phyloP scores from a whole-genome alignment of 1,140 invertebrate genomes.

The Helicoverpa zea region DNA sequence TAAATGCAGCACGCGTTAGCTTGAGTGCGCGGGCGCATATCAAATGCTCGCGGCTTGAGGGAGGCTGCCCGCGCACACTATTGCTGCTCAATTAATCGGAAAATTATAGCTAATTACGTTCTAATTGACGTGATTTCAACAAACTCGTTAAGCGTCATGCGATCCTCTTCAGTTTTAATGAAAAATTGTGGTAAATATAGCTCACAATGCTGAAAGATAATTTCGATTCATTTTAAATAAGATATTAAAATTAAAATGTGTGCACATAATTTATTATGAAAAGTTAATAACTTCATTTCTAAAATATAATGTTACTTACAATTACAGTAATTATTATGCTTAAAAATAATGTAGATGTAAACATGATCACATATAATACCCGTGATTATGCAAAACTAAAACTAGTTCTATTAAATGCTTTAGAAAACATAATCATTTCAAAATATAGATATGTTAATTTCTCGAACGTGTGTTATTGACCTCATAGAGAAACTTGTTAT shows the following conservation, averaged over 20 bases:
- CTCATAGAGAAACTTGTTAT: constrained; percentile 65
- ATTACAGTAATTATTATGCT: constrained; percentile 12
- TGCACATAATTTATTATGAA: background rate
- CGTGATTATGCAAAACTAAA: background rate
- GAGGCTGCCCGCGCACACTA: constrained; percentile 19
- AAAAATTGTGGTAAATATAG: background rate
- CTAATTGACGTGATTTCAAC: constrained; percentile 33
- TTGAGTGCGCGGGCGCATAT: constrained; percentile 39
- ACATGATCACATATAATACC: constrained; percentile 13
- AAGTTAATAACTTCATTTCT: background rate
- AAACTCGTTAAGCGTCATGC: constrained; percentile 19
- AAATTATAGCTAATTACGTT: constrained; percentile 40
- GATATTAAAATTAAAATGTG: too few species aligned
- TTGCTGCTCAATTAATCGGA: constrained; percentile 41
- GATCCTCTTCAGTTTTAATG: constrained; percentile 10
- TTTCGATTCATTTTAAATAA: background rate
- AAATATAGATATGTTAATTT: constrained; percentile 68
- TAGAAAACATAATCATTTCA: constrained; percentile 59
- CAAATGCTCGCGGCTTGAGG: constrained; percentile 11
- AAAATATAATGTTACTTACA: background rate
- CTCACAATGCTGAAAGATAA: background rate
- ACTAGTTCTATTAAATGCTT: constrained; percentile 38
- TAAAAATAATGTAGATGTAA: background rate
- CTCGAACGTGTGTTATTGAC: constrained; percentile 57
- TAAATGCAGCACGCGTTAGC: constrained; percentile 48